Percentiles rank a stretch among this genome's conserved stretches.
phyloP scores from a whole-genome alignment of 2,113 vertebrate species.

The Zapus hudsonius region DNA sequence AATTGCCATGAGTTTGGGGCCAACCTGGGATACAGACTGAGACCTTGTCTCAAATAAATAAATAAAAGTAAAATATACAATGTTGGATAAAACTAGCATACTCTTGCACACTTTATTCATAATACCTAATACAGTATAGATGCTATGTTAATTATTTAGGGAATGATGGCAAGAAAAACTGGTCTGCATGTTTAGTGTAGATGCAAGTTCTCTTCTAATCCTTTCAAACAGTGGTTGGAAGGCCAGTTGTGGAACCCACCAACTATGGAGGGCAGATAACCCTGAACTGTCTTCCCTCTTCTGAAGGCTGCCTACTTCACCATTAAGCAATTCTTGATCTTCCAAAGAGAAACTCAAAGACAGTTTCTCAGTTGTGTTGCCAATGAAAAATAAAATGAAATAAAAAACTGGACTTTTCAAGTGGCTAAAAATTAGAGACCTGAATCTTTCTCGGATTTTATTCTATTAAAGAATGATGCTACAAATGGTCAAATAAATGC shows the following conservation, averaged over 20 bases:
- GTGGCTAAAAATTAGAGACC: slow-evolving; percentile 29
- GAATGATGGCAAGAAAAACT: not conserved
- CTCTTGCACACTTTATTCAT: not conserved
- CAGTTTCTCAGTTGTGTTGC: not conserved
- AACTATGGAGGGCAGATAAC: no score
- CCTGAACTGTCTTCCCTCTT: no score
- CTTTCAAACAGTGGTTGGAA: not conserved
- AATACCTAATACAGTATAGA: not conserved
- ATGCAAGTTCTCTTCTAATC: not conserved
- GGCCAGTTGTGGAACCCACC: no score
- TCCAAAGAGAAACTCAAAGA: not conserved
- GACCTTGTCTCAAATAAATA: not conserved
- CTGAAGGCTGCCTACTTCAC: not conserved
- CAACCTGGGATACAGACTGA: not conserved
- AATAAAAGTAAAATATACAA: not conserved
- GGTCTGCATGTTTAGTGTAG: not conserved
- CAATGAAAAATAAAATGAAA: not conserved
- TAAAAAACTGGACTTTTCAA: slow-evolving; percentile 10
- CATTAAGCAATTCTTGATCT: not conserved
- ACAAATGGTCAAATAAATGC: not conserved
- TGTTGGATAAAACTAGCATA: not conserved
- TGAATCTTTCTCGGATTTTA: slow-evolving; percentile 21
- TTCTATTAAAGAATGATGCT: slow-evolving; percentile 28
- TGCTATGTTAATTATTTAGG: not conserved
- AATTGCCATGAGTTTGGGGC: not conserved